A percentile compares a stretch with the other conserved stretches of the same genome.
Conservation (phyloP, 1,140 invertebrate species). For the Papilio polyxenes region DNA sequence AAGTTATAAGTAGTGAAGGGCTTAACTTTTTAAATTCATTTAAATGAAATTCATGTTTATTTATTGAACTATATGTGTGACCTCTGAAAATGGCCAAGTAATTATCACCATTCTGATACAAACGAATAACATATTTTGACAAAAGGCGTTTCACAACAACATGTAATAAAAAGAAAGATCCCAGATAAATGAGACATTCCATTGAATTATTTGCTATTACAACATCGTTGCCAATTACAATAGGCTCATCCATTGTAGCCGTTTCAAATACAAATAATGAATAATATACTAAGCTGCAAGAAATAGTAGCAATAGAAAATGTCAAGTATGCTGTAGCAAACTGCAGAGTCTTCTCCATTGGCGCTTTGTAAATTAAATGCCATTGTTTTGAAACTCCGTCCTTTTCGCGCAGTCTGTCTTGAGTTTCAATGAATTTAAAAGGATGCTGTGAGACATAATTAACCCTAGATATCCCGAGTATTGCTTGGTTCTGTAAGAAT, state of each 20-base stretch:
- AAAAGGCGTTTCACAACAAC: conserved; percentile 63
- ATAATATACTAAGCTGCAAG: conserved; percentile 58
- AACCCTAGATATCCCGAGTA: conserved; percentile 47
- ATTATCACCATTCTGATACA: conserved; percentile 71
- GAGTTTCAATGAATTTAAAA: conserved; percentile 63
- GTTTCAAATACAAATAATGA: conserved; percentile 58
- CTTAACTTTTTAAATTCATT: conserved; percentile 70
- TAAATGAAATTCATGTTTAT: conserved; percentile 68
- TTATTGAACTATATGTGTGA: conserved; percentile 60
- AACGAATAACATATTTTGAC: conserved; percentile 68
- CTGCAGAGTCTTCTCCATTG: conserved; percentile 65
- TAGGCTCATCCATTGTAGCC: conserved; percentile 56
- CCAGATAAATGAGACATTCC: conserved; percentile 66
- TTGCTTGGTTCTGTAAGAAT: conserved; percentile 39
- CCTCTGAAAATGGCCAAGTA: conserved; percentile 73
- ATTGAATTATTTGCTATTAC: conserved; percentile 66
- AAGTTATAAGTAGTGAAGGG: conserved; percentile 62
- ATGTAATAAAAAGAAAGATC: conserved; percentile 66
- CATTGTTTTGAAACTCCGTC: conserved; percentile 64
- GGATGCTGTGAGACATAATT: conserved; percentile 62
- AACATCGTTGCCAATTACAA: conserved; percentile 64
- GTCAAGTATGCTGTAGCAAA: conserved; percentile 63
- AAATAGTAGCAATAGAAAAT: conserved; percentile 57
- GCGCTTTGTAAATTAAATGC: conserved; percentile 74
- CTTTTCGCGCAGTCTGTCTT: conserved; percentile 62